Evolutionary conservation across 2,888 invertebrate species (phyloP).

Genomic region (Urechis unicinctus): DNA sequence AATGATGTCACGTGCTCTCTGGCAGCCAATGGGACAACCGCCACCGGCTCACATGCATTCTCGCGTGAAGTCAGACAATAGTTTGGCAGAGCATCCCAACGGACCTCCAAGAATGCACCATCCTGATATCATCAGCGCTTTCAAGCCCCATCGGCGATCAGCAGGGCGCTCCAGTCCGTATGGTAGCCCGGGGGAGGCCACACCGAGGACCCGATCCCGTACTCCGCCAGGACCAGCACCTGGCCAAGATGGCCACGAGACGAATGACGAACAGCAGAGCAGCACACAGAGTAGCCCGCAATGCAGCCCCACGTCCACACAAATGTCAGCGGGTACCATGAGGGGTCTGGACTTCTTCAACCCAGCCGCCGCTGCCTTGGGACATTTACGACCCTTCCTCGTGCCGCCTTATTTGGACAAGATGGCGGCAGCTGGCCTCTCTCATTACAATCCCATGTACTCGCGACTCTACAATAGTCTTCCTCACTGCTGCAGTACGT

Average conservation of each 20-base stretch:
- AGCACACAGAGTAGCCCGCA: background rate
- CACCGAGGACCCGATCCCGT: conserved; percentile 48
- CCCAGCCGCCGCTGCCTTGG: background rate
- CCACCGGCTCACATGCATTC: background rate
- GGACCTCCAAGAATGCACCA: background rate
- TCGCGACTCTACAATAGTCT: background rate
- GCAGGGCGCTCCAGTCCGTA: no score
- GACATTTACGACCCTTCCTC: background rate
- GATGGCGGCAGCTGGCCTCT: background rate
- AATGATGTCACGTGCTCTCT: no score
- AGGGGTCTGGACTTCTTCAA: background rate
- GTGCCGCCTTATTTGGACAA: background rate
- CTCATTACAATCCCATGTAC: background rate
- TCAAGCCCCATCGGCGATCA: conserved; percentile 1
- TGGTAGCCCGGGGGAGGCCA: no score
- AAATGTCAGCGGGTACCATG: background rate
- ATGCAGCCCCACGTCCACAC: background rate
- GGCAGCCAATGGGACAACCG: no score
- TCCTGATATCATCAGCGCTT: background rate
- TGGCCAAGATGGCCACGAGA: no score
- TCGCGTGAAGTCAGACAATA: background rate
- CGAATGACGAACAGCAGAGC: no score
- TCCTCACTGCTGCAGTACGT: background rate
- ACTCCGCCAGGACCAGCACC: background rate
- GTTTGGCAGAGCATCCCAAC: no score